Conservation (phyloP, 35 echinoderm and acorn worm genomes). For the Diadema setosum region DNA sequence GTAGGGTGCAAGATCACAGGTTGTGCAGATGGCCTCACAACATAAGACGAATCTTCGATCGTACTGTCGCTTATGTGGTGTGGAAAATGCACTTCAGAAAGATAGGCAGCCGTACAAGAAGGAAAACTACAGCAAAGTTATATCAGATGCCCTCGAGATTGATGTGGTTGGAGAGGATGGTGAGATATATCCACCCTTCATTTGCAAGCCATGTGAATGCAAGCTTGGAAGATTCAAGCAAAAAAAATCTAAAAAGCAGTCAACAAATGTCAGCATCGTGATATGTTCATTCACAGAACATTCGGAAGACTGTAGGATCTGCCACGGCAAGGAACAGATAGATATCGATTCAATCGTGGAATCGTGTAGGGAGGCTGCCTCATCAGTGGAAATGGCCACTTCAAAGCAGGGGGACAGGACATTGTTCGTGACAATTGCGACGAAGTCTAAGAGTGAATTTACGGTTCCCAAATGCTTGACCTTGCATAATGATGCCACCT, state of each 20-base stretch:
- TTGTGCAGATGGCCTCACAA: slow-evolving; percentile 6
- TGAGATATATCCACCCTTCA: background rate
- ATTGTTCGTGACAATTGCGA: background rate
- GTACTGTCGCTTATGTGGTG: background rate
- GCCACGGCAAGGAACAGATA: background rate
- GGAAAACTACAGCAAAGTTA: background rate
- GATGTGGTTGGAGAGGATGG: background rate
- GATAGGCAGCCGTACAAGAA: background rate
- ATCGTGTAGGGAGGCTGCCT: background rate
- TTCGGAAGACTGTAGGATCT: background rate
- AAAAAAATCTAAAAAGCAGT: background rate
- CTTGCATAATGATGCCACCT: background rate
- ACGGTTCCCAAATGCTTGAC: background rate
- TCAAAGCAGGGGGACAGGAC: background rate
- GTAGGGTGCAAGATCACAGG: too few species aligned
- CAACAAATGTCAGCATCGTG: background rate
- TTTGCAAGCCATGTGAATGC: background rate
- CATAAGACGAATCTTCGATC: background rate
- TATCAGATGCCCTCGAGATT: background rate
- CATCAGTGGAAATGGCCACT: background rate
- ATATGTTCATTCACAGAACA: background rate
- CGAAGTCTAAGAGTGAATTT: background rate
- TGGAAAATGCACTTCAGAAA: background rate
- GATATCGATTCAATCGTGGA: background rate
- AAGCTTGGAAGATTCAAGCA: background rate